Base-by-base conservation (phyloP, 2,888 invertebrate species). In the Rhagonycha fulva region DNA sequence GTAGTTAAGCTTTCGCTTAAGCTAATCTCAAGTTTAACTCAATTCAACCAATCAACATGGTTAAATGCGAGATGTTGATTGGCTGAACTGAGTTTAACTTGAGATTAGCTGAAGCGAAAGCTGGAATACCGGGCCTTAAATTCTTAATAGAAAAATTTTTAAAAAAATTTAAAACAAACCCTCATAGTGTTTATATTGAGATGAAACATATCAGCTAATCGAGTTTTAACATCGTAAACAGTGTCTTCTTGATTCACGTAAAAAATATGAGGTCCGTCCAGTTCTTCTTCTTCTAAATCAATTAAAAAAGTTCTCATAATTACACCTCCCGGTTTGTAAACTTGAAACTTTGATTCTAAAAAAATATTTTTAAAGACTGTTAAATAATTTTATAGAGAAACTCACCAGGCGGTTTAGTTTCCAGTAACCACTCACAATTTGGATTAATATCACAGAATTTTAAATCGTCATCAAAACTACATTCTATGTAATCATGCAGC, bases 381-480 rank as follows among this genome's bases (percentile, higher is more conserved):
- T 7, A 47, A 47, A 47, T 47, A 9, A 9, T n/a, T 63, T n/a
- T 61, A 14, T 71, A 32, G 9, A 72, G 19, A 60, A 28, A 75
- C 81, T 80, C 76, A 85, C 86, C 85, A 90, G 90, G 83, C 90
- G 90, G 79, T 90, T 91, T 90, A 74, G 92, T 91, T 87, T 95
- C 94, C 80, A 95, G 85, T 76, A 94, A 86, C 81, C 94, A 90
- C 83, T 93, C 92, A 86, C 88, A 70, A 85, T 89, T 80, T n/a
- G 89, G 88, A 19, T 89, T 85, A 68, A 91, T 86, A 79, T 89
- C 87, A 70, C 85, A 85, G 76, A 89, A 88, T 81, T 83, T 87
- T 67, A 90, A 88, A 4, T 90, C 87, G 62, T 92, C 91, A 78
- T 94, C 93, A 82, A 93, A 93, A 74, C 93, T 94, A 77, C 90